Percentiles rank a stretch among this genome's conserved stretches.
Conservation (phyloP, 2,797 vertebrate species). For the Harpagifer antarcticus region DNA sequence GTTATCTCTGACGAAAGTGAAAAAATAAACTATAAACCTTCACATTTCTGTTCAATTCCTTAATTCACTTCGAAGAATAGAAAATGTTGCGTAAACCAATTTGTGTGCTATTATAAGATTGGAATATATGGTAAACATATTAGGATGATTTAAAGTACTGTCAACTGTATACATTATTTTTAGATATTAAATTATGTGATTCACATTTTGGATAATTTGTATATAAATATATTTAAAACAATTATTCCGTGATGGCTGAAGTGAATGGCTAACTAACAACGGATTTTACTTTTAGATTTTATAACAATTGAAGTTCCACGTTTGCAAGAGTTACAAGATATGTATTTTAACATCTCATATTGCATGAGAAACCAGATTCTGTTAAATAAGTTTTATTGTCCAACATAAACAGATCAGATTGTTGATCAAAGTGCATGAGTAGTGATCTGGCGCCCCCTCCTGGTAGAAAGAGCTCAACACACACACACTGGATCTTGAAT, state of each 20-base stretch:
- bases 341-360: background rate
- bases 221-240: background rate
- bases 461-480: conserved; percentile 11
- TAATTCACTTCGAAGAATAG: background rate
- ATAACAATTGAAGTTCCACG: background rate
- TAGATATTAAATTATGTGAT: background rate
- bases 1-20: background rate
- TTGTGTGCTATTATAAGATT: background rate
- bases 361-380: background rate
- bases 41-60: conserved; percentile 14
- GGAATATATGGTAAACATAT: background rate
- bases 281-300: background rate
- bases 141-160: background rate
- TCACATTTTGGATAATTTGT: background rate
- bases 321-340: background rate
- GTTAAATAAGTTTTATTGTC: background rate
- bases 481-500: too few species aligned
- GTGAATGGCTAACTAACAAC: too few species aligned
- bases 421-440: background rate
- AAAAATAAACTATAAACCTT: conserved; percentile 21
- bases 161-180: background rate
- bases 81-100: background rate
- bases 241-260: background rate
- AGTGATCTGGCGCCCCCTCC: conserved; percentile 32
- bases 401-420: background rate